Evolutionary conservation across 2,113 vertebrate species (phyloP).

Genomic region (Dolichotis patagonum): DNA sequence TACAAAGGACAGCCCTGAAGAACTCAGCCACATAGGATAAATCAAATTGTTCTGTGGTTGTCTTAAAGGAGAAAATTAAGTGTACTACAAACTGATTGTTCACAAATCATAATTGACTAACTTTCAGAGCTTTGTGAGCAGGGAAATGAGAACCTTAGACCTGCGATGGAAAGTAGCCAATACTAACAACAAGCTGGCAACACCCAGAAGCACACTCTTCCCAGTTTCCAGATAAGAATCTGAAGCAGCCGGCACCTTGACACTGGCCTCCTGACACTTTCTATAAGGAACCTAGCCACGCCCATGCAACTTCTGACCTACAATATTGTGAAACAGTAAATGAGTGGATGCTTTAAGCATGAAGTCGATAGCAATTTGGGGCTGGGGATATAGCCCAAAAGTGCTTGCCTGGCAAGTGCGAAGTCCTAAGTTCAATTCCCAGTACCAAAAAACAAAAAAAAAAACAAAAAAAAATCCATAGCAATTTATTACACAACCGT

Average conservation of each 20-base stretch:
- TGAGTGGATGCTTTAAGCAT: not conserved
- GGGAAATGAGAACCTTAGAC: not conserved
- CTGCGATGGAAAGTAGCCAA: not conserved
- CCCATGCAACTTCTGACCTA: not conserved
- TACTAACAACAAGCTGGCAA: not conserved
- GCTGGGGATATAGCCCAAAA: too few species aligned
- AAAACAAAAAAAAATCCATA: not conserved
- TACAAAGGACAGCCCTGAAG: not conserved
- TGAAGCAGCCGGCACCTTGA: not conserved
- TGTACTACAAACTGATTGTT: not conserved
- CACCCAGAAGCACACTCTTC: not conserved
- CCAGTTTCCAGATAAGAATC: not conserved
- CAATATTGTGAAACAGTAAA: not conserved
- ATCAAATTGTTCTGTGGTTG: not conserved
- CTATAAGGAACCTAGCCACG: not conserved
- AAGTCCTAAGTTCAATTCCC: too few species aligned
- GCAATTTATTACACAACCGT: not conserved
- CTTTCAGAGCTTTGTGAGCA: not conserved
- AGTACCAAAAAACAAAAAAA: too few species aligned
- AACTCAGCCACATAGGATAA: not conserved
- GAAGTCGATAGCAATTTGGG: not conserved
- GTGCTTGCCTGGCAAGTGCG: too few species aligned
- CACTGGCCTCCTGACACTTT: not conserved
- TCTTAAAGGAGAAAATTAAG: conserved; percentile 41
- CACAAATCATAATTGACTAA: not conserved